Evolutionary conservation across 2,797 vertebrate species (phyloP).

Genomic region (Discoglossus pictus): DNA sequence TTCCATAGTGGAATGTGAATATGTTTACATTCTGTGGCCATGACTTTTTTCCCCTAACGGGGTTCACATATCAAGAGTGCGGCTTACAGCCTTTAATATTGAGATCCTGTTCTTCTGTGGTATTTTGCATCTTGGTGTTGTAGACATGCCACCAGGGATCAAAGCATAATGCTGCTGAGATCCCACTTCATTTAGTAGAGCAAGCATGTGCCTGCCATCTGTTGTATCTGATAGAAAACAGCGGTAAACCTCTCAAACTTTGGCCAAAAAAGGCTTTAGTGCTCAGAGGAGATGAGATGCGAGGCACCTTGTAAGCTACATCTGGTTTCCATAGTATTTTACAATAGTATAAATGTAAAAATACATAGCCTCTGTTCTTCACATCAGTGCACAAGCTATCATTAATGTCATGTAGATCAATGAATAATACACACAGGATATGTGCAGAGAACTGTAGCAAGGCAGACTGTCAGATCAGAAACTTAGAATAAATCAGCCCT

Average conservation of each 20-base stretch:
- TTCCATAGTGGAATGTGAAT: slow-evolving; percentile 63
- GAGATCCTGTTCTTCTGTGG: slow-evolving; percentile 73
- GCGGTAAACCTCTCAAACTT: slow-evolving; percentile 77
- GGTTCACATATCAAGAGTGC: slow-evolving; percentile 62
- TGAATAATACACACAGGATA: neutral
- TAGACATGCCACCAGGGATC: slow-evolving; percentile 80
- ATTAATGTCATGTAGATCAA: slow-evolving; percentile 22
- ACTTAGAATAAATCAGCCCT: no score
- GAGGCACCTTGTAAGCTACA: slow-evolving; percentile 74
- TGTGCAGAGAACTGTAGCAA: neutral
- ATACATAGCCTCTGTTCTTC: slow-evolving; percentile 60
- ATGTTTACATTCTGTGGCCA: slow-evolving; percentile 64
- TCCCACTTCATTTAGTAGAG: slow-evolving; percentile 72
- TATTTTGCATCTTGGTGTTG: slow-evolving; percentile 79
- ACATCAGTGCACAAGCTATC: slow-evolving; percentile 22
- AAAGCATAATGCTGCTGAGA: slow-evolving; percentile 74
- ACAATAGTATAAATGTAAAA: slow-evolving; percentile 66
- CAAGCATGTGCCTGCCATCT: slow-evolving; percentile 88
- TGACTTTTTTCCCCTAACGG: slow-evolving; percentile 59
- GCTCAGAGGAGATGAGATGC: slow-evolving; percentile 75
- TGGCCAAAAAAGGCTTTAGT: slow-evolving; percentile 75
- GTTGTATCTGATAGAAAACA: slow-evolving; percentile 83
- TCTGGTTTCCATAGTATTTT: slow-evolving; percentile 72
- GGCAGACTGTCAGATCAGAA: neutral
- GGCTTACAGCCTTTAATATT: slow-evolving; percentile 73